These are phyloP conservation scores for Oncorhynchus nerka DNA, from an alignment of 2,113 vertebrate genomes.

Conservation along the genomic window DNA sequence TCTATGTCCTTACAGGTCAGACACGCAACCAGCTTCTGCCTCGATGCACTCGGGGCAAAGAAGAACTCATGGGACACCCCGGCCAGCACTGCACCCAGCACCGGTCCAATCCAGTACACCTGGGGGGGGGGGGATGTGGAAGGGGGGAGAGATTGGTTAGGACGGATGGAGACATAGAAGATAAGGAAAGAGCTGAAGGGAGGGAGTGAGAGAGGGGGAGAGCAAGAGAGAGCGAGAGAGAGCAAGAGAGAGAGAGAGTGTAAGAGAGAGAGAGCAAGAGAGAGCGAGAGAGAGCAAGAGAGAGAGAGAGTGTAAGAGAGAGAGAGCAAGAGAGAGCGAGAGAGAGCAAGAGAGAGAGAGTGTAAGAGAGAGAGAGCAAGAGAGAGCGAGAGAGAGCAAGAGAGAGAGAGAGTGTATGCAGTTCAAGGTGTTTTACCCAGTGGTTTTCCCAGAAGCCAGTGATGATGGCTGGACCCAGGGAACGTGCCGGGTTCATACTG, in stretches of 20 bases:
- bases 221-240: not conserved
- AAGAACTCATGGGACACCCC: slow-evolving; percentile 79
- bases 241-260: no score
- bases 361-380: not conserved
- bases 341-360: not conserved
- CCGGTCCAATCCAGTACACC: slow-evolving; percentile 81
- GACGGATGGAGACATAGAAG: not conserved
- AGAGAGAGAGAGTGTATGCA: not conserved
- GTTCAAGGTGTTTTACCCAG: slow-evolving; percentile 70
- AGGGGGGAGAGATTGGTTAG: not conserved
- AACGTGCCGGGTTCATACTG: slow-evolving; percentile 80
- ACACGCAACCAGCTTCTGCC: slow-evolving; percentile 80
- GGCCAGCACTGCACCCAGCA: slow-evolving; percentile 72
- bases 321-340: not conserved
- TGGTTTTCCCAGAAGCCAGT: slow-evolving; percentile 81
- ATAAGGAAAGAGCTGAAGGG: not conserved
- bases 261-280: no score
- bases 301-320: no score
- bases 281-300: no score
- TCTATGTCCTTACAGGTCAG: slow-evolving; percentile 78
- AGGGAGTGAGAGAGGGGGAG: not conserved
- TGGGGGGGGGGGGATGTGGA: slow-evolving; percentile 38
- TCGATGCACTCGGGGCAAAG: slow-evolving; percentile 73
- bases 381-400: not conserved
- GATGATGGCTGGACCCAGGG: slow-evolving; percentile 78